Base-by-base conservation (phyloP, 1,140 invertebrate species). In the Camponotus pennsylvanicus region DNA sequence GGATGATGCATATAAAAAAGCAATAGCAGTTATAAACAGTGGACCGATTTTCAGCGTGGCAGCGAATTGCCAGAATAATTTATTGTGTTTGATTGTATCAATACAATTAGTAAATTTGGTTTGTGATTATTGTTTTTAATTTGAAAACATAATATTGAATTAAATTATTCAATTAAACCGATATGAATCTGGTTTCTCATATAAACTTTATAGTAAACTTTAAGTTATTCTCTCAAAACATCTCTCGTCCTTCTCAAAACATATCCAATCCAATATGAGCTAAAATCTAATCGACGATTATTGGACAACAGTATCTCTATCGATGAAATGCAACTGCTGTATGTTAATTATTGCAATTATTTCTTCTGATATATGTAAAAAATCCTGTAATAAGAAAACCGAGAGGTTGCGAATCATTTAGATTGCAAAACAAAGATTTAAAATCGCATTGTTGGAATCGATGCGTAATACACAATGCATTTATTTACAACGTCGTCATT, bases 51-150 rank as follows among this genome's bases (percentile, higher is more conserved):
- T 91, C 84, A 66, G 88, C 21, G 76, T 90, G 91, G 85, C 87
- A 87, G 76, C 76, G 88, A 91, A 93, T 89, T 89, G 88, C 84
- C 78, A 61, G 66, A 87, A 85, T 93, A 92, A 92, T 93, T 93
- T 90, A 90, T 18, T 45, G 8, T 45, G 9, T 45, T 11, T 45
- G 8, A 45, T 84, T 71, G 27, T 21, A 52, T 83, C 69, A 67
- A 83, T 88, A 61, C 89, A 91, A 90, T 91, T 90, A 91, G 85
- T 92, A 91, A 93, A 92, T 90, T 86, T 76, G 67, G 71, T 73
- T 75, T 61, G 27, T 49, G 37, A 15, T n/a, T 64, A 34, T 57
- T 85, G 88, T 69, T 89, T 88, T 89, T 88, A 34, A 37, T 73
- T 42, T 57, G 13, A 32, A 57, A 61, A 64, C 57, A 45, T 75